Evolutionary conservation across 2,113 vertebrate genomes (phyloP).

Genomic region (Tragelaphus buxtoni): DNA sequence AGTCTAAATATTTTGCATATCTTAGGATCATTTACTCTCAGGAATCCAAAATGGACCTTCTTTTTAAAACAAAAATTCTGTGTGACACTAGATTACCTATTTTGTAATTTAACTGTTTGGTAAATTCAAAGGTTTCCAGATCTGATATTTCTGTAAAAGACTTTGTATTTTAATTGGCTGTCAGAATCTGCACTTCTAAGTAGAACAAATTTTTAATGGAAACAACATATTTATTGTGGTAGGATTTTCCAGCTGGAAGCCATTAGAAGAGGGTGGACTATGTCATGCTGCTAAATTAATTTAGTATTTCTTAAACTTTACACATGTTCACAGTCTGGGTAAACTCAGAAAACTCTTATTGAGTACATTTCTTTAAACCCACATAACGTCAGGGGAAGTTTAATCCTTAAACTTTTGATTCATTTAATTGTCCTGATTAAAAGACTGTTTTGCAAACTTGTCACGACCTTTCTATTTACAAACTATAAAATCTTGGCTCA

Average conservation of each 20-base stretch:
- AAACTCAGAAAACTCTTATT: conserved; percentile 38
- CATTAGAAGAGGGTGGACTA: conserved; percentile 1
- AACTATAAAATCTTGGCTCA: conserved; percentile 15
- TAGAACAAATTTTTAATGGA: neutral
- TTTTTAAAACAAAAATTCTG: neutral
- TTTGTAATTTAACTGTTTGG: neutral
- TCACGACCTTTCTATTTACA: conserved; percentile 42
- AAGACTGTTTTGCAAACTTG: conserved; percentile 19
- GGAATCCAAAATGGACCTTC: neutral
- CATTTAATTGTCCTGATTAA: conserved; percentile 38
- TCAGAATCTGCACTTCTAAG: conserved; percentile 14
- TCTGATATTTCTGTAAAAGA: conserved; percentile 2
- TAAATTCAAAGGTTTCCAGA: neutral
- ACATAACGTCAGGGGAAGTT: neutral
- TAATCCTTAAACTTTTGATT: neutral
- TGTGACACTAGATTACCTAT: neutral
- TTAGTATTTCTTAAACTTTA: conserved; percentile 3
- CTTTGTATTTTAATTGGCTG: conserved; percentile 10
- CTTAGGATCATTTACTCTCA: neutral
- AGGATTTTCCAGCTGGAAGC: conserved; percentile 6
- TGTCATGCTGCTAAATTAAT: neutral
- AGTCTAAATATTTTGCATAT: neutral
- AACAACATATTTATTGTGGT: neutral
- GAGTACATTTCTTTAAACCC: conserved; percentile 17
- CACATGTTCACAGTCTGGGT: conserved; percentile 32